Base-by-base conservation (phyloP, 2,888 invertebrate genomes). In the Athripsodes cinereus region DNA sequence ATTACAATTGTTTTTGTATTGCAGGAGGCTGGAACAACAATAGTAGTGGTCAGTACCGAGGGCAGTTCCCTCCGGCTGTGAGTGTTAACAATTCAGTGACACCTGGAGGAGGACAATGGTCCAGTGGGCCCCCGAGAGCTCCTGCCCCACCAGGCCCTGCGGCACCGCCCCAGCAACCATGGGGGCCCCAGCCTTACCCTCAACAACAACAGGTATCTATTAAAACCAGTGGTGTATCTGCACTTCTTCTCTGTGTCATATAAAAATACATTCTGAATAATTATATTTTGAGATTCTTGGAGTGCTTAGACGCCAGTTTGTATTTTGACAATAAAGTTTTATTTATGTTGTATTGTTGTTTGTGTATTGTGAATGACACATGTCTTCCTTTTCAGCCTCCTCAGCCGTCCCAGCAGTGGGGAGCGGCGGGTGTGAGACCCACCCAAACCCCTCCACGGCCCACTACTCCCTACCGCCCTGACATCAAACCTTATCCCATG, bases 11-110 rank as follows among this genome's bases (percentile, higher is more conserved):
- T 47, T 47, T 22, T 8, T n/a, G n/a, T n/a, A n/a, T n/a, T 68
- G 49, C 58, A 81, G 78, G 70, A 74, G 81, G 82, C 69, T 87
- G 87, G 87, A 82, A 84, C 66, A 81, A 82, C 67, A 82, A 82
- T 78, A 73, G 68, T 66, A 73, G 68, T 66, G 57, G 82, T 67
- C 77, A 75, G 59, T 76, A 73, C 64, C 71, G 76, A 55, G 71
- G 71, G 20, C 76, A 76, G 67, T 75, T 73, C 68, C 71, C 73
- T 16, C 71, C 73, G 19, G 58, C 52, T 21, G 51, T 57, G 21
- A 55, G 40, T 40, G 40, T 40, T 2, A 40, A 40, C 13, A 40
- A 16, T 26, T 26, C 40, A 40, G 40, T 40, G 54, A 57, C 26
- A 3, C 26, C 26, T 22, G n/a, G 47, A 11, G 21, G 46, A 48